A percentile compares a stretch with the other conserved stretches of the same genome.
Evolutionary conservation across 2,797 vertebrate species (phyloP).

Genomic region (Tolypeutes matacus): DNA sequence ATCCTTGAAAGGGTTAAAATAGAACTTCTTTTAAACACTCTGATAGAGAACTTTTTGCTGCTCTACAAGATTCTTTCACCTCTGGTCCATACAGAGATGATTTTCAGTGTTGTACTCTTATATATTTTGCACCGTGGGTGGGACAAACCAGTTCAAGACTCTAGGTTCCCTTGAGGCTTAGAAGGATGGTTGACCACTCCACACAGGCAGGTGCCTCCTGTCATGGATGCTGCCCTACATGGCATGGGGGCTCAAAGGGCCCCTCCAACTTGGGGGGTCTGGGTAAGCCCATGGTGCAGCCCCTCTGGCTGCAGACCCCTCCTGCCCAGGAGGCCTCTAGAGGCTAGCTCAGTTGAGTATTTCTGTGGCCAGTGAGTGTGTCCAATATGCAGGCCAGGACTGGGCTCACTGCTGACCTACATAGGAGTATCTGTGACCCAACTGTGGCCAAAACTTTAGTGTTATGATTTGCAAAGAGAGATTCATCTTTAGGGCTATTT

Average conservation of each 20-base stretch:
- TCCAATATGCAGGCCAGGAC: neutral
- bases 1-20: neutral
- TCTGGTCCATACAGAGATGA: neutral
- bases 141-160: neutral
- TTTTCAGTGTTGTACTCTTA: neutral
- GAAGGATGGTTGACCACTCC: neutral
- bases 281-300: neutral
- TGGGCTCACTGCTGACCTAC: neutral
- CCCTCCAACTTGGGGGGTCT: neutral
- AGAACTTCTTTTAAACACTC: constrained; percentile 8
- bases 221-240: neutral
- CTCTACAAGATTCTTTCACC: neutral
- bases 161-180: neutral
- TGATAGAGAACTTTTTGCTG: neutral
- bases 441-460: neutral
- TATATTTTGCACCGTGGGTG: neutral
- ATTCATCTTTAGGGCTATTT: neutral
- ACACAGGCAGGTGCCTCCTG: neutral
- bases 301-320: neutral
- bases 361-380: neutral
- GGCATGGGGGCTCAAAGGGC: neutral
- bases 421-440: neutral
- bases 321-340: neutral
- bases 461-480: neutral
- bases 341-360: neutral